Evolutionary conservation across 2,888 invertebrate species (phyloP).

Genomic region (Cephus spinipes): DNA sequence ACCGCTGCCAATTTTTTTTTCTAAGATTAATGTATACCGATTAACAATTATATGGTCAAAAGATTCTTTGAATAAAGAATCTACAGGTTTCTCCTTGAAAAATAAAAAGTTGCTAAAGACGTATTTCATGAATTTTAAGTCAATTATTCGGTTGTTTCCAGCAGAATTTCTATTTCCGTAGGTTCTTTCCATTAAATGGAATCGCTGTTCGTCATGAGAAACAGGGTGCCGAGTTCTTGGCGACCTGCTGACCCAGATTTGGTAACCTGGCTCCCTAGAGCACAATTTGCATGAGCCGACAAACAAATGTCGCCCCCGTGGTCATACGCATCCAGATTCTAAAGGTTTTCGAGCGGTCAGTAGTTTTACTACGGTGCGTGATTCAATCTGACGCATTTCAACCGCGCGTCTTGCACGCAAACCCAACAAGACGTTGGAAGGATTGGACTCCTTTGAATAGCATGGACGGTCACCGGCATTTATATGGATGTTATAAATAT

Average conservation of each 20-base stretch:
- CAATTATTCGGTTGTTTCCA: neutral
- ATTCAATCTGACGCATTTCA: slow-evolving; percentile 56
- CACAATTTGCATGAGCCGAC: slow-evolving; percentile 46
- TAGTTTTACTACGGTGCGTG: slow-evolving; percentile 42
- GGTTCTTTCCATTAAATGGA: slow-evolving; percentile 26
- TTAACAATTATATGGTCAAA: neutral
- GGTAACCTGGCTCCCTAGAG: slow-evolving; percentile 24
- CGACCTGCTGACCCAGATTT: slow-evolving; percentile 52
- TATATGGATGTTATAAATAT: neutral
- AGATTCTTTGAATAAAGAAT: neutral
- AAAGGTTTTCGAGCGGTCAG: slow-evolving; percentile 39
- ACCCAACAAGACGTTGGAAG: slow-evolving; percentile 8
- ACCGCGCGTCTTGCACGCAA: slow-evolving; percentile 45
- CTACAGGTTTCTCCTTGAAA: neutral
- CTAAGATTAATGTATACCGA: neutral
- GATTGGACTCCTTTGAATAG: neutral
- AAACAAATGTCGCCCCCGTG: slow-evolving; percentile 51
- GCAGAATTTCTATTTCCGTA: neutral
- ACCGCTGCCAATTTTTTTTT: slow-evolving; percentile 61
- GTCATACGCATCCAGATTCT: slow-evolving; percentile 42
- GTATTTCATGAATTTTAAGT: neutral
- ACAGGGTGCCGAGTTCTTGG: slow-evolving; percentile 22
- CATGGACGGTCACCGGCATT: neutral
- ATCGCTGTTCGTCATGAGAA: slow-evolving; percentile 37
- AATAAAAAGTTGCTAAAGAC: neutral